Base-by-base conservation (phyloP, 2,113 vertebrate species). In the Actenoides lindsayi region DNA sequence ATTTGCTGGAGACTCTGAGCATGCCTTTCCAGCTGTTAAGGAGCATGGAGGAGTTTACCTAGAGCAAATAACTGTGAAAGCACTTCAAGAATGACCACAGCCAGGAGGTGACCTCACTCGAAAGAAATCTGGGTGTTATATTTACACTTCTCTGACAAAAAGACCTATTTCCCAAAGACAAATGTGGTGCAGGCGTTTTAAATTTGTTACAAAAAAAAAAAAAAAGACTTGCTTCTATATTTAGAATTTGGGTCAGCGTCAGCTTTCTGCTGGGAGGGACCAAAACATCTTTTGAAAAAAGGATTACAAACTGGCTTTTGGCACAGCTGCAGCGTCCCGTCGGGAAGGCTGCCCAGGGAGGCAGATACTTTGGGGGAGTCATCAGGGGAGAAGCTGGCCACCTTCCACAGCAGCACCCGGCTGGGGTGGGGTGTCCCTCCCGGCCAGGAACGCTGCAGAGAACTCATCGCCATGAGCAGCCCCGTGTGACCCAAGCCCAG, bases 231-330 rank as follows among this genome's bases (percentile, higher is more conserved):
- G 64, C 60, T 87, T 77, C 93, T 94, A 53, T 92, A 44, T 93
- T 96, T 96, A 87, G 85, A 78, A 92, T 90, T 90, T 68, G 44
- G 64, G 88, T 95, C 90, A 91, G n/a, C 53, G 30, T 44, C 77
- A 82, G 74, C 90, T 79, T 94, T 94, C 86, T 91, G 65, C 57
- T 91, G 84, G 81, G 48, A 90, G 64, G 60, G 54, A 84, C 53
- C 94, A 84, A 81, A 93, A 75, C 70, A 63, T 28, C 80, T 81
- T 77, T 31, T 39, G 71, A 89, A 90, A 88, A 18, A 70, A 89
- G 39, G 62, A 51, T 23, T 93, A 83, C 65, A 54, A 50, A 17
- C 7, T 1, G 31, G 64, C 82, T 44, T n/a, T 8, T 7, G 13
- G 69, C 90, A 92, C 87, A 68, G 25, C 80, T 78, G 75, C 2